Evolutionary conservation across 2,113 vertebrate species (phyloP), one percentile per base, ranked within the genome.

Genomic region (Grammomys surdaster): DNA sequence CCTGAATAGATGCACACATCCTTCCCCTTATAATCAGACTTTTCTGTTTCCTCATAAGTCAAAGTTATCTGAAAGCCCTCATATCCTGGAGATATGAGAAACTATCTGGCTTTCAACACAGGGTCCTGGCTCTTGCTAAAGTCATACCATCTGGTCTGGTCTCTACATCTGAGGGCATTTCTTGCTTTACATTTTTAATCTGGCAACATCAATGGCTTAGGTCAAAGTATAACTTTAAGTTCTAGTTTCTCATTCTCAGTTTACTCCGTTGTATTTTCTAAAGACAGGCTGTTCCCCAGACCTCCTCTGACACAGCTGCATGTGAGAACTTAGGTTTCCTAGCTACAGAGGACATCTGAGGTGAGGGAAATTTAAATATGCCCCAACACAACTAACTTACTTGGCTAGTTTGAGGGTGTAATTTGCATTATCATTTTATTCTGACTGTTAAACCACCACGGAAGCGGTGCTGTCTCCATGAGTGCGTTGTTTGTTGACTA

Each of bases 341-440:
- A 40, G 28, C 24, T 33, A 93, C 7, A 36, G 28, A 94, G 17
- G n/a, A 86, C 89, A 82, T 82, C n/a, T 76, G 58, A 89, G 36
- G 90, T 40, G 60, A 91, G 26, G 33, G 85, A 89, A 69, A 1
- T 89, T 10, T 87, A 89, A 84, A n/a, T 7, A 70, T 0, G 46
- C 95, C n/a, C 51, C 20, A 76, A 13, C n/a, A 13, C n/a, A 95
- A 65, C 22, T 87, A 84, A 70, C 26, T 82, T 63, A 58, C 63
- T 84, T 73, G 40, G 87, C 82, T 95, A 95, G 48, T 65, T 72
- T 94, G 77, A 96, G 65, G 19, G 7, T 89, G 43, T 96, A 87
- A 92, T 93, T 91, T 96, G 31, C n/a, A 93, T 69, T 65, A 75
- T 75, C 51, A 65, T 51, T 65, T 46, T 87, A 22, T 75, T 87